Base-by-base conservation (phyloP, 2,113 vertebrate genomes). In the Pterophyllum scalare region DNA sequence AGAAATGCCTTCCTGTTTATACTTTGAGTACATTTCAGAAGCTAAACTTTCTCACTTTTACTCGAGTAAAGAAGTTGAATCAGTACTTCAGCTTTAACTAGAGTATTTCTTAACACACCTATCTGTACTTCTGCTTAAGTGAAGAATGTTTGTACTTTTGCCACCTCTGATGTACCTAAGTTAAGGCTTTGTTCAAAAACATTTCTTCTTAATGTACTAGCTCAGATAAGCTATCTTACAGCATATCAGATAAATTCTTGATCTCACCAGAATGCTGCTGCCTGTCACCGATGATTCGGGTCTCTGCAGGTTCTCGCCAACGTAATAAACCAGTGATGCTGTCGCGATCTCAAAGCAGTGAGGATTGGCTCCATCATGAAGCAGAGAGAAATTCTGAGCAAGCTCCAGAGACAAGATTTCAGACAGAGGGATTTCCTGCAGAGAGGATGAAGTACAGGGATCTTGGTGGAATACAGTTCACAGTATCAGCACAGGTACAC, bases 331-430 rank as follows among this genome's bases (percentile, higher is more conserved):
- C 61, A 99, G 91, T 11, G 97, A 94, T 9, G 97, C 96, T 4
- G 98, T 99, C 79, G 96, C 95, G 92, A 99, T 98, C 96, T 99
- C 97, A 75, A 99, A 99, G 92, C 98, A 99, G 87, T 99, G 98
- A 65, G 96, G 96, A 84, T 96, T 98, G 61, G 97, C 95, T 83
- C 96, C 97, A 56, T 95, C 96, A 19, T 96, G 96, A 56, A 98
- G 94, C 75, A 97, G 92, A 65, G 94, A 95, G 38, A 97, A 95
- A 59, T 92, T 95, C 94, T 97, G 97, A 84, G 97, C 97, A n/a
- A 97, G 96, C 75, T 98, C 98, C 95, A 99, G 92, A 54, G 96
- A 97, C 79, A 99, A 94, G 91, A 99, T 96, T 95, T 99, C 98
- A 31, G 98, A 99, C 89, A 99, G 93, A 28, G 98, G 98, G 84